Conservation (phyloP, 92 coral and sea anemone genomes). For the Plumapathes pennacea region DNA sequence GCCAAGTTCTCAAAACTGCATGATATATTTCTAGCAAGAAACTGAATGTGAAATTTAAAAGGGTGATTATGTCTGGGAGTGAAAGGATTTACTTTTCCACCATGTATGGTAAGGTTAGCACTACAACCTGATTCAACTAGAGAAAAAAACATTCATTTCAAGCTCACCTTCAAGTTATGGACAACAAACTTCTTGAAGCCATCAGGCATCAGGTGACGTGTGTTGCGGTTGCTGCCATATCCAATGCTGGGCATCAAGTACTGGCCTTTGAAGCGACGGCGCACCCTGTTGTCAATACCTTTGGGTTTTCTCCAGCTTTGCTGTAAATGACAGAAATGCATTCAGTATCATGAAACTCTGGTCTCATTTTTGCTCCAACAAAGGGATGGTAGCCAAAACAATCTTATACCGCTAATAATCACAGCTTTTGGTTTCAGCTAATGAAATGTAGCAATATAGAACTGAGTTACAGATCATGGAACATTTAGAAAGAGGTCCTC, state of each 20-base stretch:
- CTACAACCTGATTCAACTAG: no score
- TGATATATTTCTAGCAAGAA: no score
- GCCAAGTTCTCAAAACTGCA: no score
- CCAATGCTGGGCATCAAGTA: conserved; percentile 97
- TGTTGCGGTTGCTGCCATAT: conserved; percentile 91
- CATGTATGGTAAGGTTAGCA: no score
- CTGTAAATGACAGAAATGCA: conserved; percentile 25
- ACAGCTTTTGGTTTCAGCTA: background rate
- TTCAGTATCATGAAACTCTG: no score
- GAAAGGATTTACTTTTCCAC: no score
- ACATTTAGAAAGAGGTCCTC: conserved; percentile 88
- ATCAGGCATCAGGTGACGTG: conserved; percentile 94
- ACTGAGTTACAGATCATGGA: conserved; percentile 83
- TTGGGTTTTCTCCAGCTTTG: conserved; percentile 99
- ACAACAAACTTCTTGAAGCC: conserved; percentile 92
- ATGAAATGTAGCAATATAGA: background rate
- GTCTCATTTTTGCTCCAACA: no score
- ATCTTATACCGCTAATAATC: no score
- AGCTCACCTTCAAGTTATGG: conserved; percentile 78
- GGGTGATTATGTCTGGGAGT: no score
- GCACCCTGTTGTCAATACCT: conserved; percentile 98
- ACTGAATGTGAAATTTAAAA: no score
- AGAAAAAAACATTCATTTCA: no score
- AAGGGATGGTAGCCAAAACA: no score
- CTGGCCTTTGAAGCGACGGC: conserved; percentile 94